Percentiles rank a stretch among this genome's conserved stretches.
Conservation (phyloP, 2,888 invertebrate genomes). For the Electrophaes corylata region DNA sequence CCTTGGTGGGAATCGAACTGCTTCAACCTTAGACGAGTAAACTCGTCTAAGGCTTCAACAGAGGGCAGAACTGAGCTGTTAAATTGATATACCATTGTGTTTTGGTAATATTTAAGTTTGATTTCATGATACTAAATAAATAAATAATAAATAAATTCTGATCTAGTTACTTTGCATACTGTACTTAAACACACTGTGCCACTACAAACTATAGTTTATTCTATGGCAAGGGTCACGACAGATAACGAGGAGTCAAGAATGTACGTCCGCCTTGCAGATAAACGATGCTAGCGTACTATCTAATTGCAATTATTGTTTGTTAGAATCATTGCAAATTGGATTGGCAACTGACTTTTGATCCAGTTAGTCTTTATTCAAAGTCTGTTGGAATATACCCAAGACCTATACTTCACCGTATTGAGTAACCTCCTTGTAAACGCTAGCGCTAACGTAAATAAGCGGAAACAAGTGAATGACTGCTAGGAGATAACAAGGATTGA, state of each 20-base stretch:
- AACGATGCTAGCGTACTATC: constrained; percentile 32
- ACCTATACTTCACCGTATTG: not conserved
- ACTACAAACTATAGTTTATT: constrained; percentile 9
- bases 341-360: not conserved
- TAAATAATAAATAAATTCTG: too few relatives aligned
- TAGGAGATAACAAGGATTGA: too few relatives aligned
- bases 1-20: too few relatives aligned
- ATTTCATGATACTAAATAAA: too few relatives aligned
- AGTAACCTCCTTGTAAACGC: not conserved
- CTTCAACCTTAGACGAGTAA: too few relatives aligned
- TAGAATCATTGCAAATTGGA: constrained; percentile 6
- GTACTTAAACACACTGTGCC: not conserved
- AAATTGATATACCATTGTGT: too few relatives aligned
- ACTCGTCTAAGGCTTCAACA: too few relatives aligned
- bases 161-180: too few relatives aligned
- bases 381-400: not conserved
- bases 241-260: constrained; percentile 62
- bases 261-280: constrained; percentile 48
- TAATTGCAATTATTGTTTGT: constrained; percentile 34
- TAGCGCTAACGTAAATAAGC: not conserved
- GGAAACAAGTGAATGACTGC: too few relatives aligned
- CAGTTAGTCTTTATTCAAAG: not conserved
- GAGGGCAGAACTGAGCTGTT: too few relatives aligned
- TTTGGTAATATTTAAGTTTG: too few relatives aligned
- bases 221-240: constrained; percentile 50